phyloP scores from a whole-genome alignment of 2,113 vertebrate genomes.

The Halcyon senegalensis region DNA sequence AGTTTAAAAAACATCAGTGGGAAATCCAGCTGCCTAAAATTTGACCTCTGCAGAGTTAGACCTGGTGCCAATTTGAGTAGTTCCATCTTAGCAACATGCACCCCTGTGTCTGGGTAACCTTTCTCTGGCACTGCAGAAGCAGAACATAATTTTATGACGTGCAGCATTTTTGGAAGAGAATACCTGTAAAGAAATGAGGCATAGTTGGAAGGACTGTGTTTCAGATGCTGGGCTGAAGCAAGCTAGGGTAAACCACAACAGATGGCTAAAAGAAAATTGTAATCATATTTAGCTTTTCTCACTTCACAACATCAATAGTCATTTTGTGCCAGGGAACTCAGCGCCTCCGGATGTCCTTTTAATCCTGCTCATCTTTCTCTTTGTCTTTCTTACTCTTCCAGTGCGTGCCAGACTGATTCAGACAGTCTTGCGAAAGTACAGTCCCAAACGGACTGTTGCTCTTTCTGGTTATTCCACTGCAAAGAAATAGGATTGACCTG shows the following conservation, averaged over 20 bases:
- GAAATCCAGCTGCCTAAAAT: not conserved
- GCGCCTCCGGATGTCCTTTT: not conserved
- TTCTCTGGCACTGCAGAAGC: not conserved
- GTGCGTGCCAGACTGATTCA: not conserved
- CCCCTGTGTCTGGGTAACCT: not conserved
- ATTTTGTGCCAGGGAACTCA: not conserved
- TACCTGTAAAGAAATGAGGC: not conserved
- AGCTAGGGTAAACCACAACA: not conserved
- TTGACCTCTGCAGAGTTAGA: not conserved
- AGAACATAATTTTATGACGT: not conserved
- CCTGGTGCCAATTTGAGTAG: not conserved
- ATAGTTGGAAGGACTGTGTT: not conserved
- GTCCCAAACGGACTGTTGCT: not conserved
- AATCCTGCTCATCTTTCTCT: not conserved
- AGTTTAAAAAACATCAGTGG: not conserved
- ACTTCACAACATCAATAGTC: not conserved
- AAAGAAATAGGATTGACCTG: not conserved
- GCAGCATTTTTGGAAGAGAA: not conserved
- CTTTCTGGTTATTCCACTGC: not conserved
- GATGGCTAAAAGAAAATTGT: not conserved
- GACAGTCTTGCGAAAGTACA: not conserved
- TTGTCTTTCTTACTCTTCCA: not conserved
- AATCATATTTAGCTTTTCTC: conserved; percentile 22
- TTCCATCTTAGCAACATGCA: not conserved
- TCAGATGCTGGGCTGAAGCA: not conserved